Percentiles rank a stretch among this genome's conserved stretches.
Conservation (phyloP, 1,140 invertebrate species). For the Euschistus heros region DNA sequence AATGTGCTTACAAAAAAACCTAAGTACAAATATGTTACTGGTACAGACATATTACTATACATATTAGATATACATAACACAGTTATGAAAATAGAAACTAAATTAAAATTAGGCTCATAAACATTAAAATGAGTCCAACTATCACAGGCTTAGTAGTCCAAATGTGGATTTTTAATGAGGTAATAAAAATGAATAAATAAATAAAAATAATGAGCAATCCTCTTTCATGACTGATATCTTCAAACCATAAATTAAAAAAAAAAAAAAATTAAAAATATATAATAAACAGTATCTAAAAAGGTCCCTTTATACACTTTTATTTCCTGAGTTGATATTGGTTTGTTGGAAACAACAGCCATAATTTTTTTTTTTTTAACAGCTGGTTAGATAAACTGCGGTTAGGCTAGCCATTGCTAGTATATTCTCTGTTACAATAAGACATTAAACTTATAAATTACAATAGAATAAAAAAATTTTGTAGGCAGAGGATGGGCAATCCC, state of each 20-base stretch:
- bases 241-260: too few species aligned
- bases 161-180: constrained; percentile 1
- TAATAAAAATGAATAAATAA: constrained; percentile 11
- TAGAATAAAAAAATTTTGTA: too few species aligned
- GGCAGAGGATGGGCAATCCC: background rate
- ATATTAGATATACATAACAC: background rate
- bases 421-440: constrained; percentile 8
- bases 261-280: too few species aligned
- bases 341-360: too few species aligned
- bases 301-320: too few species aligned
- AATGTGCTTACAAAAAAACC: background rate
- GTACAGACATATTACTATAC: background rate
- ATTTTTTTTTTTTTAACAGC: too few species aligned
- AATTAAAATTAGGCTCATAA: constrained; percentile 15
- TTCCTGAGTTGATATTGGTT: too few species aligned
- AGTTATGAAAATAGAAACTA: constrained; percentile 2
- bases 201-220: background rate
- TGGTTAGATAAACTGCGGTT: background rate
- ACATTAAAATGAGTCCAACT: constrained; percentile 5
- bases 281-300: too few species aligned
- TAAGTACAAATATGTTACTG: background rate
- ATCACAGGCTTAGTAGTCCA: constrained; percentile 9
- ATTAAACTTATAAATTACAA: background rate
- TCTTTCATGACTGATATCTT: too few species aligned
- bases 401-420: constrained; percentile 13